Percentiles rank a stretch among this genome's conserved stretches.
Conservation (phyloP, 2,113 vertebrate species). For the Leuciscus idus region DNA sequence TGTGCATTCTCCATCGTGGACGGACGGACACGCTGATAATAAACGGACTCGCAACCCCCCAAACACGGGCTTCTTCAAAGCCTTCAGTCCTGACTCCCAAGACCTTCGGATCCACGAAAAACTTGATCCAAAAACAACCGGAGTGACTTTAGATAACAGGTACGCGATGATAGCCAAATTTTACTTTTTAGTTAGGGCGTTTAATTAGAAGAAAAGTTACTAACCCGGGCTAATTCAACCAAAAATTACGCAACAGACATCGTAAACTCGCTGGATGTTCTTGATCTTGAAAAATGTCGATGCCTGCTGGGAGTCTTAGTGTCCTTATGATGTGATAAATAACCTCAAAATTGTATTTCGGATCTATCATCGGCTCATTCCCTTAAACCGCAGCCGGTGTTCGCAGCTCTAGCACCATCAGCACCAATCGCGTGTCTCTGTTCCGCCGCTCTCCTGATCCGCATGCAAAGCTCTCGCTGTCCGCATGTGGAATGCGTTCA, state of each 20-base stretch:
- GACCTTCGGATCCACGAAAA: constrained; percentile 17
- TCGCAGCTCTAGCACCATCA: constrained; percentile 58
- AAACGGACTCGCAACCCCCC: constrained; percentile 57
- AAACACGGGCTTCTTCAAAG: constrained; percentile 53
- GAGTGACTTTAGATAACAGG: neutral
- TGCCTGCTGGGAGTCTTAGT: neutral
- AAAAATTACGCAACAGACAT: neutral
- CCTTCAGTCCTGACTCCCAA: neutral
- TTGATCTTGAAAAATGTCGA: neutral
- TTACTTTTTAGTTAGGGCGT: neutral
- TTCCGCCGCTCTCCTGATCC: constrained; percentile 79
- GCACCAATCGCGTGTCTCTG: constrained; percentile 84
- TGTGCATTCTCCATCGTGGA: constrained; percentile 95
- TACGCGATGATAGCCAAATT: neutral
- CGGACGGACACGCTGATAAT: constrained; percentile 45
- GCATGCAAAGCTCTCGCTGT: constrained; percentile 72
- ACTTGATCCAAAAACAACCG: constrained; percentile 9
- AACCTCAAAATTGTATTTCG: neutral
- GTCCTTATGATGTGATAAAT: neutral
- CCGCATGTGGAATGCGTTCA: constrained; percentile 92
- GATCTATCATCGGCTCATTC: constrained; percentile 44
- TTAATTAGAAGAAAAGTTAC: neutral
- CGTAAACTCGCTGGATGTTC: neutral
- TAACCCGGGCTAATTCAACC: neutral
- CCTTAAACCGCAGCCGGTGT: constrained; percentile 57